Evolutionary conservation across 1,140 invertebrate species (phyloP).

Genomic region (Agrilus planipennis): DNA sequence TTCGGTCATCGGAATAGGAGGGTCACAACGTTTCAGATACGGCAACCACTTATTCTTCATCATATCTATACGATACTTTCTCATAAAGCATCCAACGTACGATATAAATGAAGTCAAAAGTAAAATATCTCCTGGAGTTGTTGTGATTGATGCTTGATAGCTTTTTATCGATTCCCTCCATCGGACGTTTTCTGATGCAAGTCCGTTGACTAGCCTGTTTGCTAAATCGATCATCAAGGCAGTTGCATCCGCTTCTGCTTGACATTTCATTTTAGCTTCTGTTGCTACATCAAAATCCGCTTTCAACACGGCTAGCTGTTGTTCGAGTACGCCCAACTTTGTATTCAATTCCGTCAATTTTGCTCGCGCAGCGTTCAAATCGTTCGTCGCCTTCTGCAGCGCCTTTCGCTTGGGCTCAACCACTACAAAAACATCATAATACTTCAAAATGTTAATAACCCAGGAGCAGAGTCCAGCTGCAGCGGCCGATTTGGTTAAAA

Average conservation of each 20-base stretch:
- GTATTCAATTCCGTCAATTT: slow-evolving; percentile 48
- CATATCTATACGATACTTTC: slow-evolving; percentile 68
- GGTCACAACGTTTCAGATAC: slow-evolving; percentile 46
- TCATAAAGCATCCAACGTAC: slow-evolving; percentile 89
- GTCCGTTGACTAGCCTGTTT: slow-evolving; percentile 81
- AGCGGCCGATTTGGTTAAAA: slow-evolving; percentile 75
- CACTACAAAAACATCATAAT: slow-evolving; percentile 83
- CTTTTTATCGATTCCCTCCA: slow-evolving; percentile 38
- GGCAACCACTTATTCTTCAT: slow-evolving; percentile 73
- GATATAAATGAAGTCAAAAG: slow-evolving; percentile 89
- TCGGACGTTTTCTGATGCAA: slow-evolving; percentile 83
- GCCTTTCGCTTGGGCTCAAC: slow-evolving; percentile 80
- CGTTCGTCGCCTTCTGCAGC: slow-evolving; percentile 71
- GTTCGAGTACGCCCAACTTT: slow-evolving; percentile 37
- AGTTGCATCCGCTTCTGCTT: slow-evolving; percentile 74
- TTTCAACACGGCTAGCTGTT: slow-evolving; percentile 59
- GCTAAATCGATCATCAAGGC: slow-evolving; percentile 79
- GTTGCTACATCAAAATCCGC: slow-evolving; percentile 76
- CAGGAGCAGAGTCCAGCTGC: slow-evolving; percentile 86
- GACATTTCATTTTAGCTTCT: slow-evolving; percentile 76
- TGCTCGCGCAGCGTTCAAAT: slow-evolving; percentile 66
- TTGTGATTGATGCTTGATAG: slow-evolving; percentile 47
- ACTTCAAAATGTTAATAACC: slow-evolving; percentile 87
- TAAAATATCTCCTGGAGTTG: slow-evolving; percentile 80
- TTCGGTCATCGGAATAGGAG: slow-evolving; percentile 61